A percentile compares a stretch with the other conserved stretches of the same genome.
These are phyloP conservation scores for Hypocryptadius cinnamomeus DNA, from an alignment of 2,113 vertebrate species.

Conservation along the genomic window DNA sequence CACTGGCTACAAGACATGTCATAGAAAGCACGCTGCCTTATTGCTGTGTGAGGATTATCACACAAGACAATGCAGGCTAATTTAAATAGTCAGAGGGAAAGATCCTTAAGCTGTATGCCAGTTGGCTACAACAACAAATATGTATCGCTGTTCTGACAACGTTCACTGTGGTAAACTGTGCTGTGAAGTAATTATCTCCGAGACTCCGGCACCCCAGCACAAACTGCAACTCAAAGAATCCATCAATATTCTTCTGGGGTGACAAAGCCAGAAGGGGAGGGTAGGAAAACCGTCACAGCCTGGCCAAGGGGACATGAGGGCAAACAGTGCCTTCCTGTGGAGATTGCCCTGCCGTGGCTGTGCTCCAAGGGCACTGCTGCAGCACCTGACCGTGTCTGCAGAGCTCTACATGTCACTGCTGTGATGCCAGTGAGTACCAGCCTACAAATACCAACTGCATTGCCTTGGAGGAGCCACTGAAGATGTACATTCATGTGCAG, in stretches of 20 bases:
- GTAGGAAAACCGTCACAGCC: neutral
- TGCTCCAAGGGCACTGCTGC: neutral
- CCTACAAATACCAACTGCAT: neutral
- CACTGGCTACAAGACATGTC: conserved; percentile 11
- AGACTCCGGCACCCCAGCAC: neutral
- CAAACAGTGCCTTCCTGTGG: neutral
- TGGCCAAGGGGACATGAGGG: neutral
- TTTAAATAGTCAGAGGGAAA: conserved; percentile 44
- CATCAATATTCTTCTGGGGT: neutral
- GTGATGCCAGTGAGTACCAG: neutral
- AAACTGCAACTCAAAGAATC: neutral
- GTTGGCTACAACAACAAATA: neutral
- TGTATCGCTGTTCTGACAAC: neutral
- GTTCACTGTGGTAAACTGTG: neutral
- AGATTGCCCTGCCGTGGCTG: neutral
- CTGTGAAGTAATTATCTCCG: neutral
- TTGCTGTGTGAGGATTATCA: conserved; percentile 16
- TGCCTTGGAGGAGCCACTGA: neutral
- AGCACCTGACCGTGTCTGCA: neutral
- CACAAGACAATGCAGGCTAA: conserved; percentile 22
- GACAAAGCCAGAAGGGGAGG: neutral
- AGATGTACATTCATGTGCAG: neutral
- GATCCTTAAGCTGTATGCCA: conserved; percentile 21
- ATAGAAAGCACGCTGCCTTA: conserved; percentile 1
- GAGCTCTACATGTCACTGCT: neutral